Evolutionary conservation across 2,797 vertebrate genomes (phyloP).

Genomic region (Stomatorhinus walkeri): DNA sequence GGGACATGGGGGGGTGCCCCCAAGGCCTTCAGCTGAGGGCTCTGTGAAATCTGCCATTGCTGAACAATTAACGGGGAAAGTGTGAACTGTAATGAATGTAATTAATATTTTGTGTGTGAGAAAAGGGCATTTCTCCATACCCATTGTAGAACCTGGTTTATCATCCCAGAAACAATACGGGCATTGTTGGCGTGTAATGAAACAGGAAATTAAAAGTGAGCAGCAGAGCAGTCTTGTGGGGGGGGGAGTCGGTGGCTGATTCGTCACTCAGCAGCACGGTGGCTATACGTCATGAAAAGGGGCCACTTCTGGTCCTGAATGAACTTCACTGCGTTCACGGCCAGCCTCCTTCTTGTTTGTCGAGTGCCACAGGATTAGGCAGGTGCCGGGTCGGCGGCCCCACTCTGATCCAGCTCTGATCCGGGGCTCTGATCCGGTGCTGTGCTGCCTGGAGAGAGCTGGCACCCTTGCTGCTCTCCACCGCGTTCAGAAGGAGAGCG

Average conservation of each 20-base stretch:
- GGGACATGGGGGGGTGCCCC: slow-evolving; percentile 30
- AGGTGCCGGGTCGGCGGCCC: slow-evolving; percentile 47
- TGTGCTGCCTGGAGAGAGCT: slow-evolving; percentile 70
- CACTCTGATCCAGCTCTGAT: slow-evolving; percentile 65
- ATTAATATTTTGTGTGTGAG: slow-evolving; percentile 56
- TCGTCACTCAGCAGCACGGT: not conserved
- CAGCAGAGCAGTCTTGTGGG: not conserved
- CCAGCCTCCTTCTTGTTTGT: not conserved
- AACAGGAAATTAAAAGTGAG: slow-evolving; percentile 6
- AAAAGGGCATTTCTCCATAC: slow-evolving; percentile 29
- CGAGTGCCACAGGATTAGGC: not conserved
- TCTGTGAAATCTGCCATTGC: slow-evolving; percentile 46
- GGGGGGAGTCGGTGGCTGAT: not conserved
- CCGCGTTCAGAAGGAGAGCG: slow-evolving; percentile 78
- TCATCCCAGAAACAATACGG: slow-evolving; percentile 2
- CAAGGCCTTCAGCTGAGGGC: slow-evolving; percentile 57
- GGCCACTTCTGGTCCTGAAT: not conserved
- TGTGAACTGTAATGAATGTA: slow-evolving; percentile 62
- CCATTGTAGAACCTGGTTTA: slow-evolving; percentile 18
- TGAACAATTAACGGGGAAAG: slow-evolving; percentile 60
- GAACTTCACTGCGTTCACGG: not conserved
- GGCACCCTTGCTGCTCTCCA: slow-evolving; percentile 69
- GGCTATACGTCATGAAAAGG: not conserved
- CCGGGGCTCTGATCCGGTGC: slow-evolving; percentile 19
- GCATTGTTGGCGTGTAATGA: slow-evolving; percentile 8